Base-by-base conservation (phyloP, 2,888 invertebrate species). In the Orthonychiurus folsomi region DNA sequence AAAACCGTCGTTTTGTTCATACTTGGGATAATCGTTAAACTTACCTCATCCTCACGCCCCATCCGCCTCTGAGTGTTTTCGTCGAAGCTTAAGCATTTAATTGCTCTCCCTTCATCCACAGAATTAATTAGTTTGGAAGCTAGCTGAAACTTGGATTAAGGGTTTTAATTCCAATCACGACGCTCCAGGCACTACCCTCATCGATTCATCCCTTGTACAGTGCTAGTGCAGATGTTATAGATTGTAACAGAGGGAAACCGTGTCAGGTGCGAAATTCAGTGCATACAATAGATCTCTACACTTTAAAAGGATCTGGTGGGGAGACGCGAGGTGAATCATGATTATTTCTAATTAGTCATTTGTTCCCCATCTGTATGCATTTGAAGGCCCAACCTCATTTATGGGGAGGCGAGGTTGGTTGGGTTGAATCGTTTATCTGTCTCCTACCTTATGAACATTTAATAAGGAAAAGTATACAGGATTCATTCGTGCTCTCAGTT, bases 271-370 rank as follows among this genome's bases (percentile, higher is more conserved):
- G n/a, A n/a, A n/a, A n/a, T n/a, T n/a, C n/a, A n/a, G n/a, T n/a
- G n/a, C n/a, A n/a, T n/a, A n/a, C n/a, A n/a, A n/a, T n/a, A n/a
- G n/a, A n/a, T n/a, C n/a, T n/a, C n/a, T n/a, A 37, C 37, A 37
- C 37, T 37, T 5, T 37, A 37, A 37, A 37, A 37, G 37, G 37
- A 37, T 9, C 37, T 37, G 5, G n/a, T n/a, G n/a, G n/a, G n/a
- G 5, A 37, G 15, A 37, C 37, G 37, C 37, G 37, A 37, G 37
- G 37, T 37, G 37, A 37, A 37, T 37, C 37, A 37, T 37, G 37
- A 37, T 37, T 37, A 37, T 37, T 37, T 37, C 37, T 37, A 37
- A 37, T 37, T 37, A 37, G 37, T 37, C 37, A 37, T 37, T 37
- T 37, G 37, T 37, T 37, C 37, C 37, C 37, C 37, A 37, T 37